Percentiles rank a stretch among this genome's conserved stretches.
phyloP scores from a whole-genome alignment of 1,140 invertebrate species.

The Harlomillsia oculata region DNA sequence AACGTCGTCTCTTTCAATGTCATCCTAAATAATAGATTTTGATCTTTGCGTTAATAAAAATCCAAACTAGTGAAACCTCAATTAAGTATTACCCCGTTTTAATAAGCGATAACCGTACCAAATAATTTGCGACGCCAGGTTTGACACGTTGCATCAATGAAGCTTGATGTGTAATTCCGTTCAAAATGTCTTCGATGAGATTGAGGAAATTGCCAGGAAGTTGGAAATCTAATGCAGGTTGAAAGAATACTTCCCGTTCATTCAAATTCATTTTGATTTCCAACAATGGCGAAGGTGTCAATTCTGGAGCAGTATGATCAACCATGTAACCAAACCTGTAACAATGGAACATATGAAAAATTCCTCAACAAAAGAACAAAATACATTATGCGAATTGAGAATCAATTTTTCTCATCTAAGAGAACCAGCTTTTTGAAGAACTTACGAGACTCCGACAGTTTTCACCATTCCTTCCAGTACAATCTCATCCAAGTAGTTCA shows the following conservation, averaged over 20 bases:
- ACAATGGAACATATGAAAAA: conserved; percentile 25
- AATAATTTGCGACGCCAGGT: conserved; percentile 64
- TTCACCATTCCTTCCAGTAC: conserved; percentile 70
- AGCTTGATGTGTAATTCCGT: conserved; percentile 75
- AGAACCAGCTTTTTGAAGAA: too few species aligned
- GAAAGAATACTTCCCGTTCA: conserved; percentile 55
- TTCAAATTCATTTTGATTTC: conserved; percentile 71
- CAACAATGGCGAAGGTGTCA: conserved; percentile 66
- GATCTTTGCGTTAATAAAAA: too few species aligned
- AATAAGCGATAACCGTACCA: conserved; percentile 53
- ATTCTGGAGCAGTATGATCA: conserved; percentile 77
- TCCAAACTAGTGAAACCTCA: too few species aligned
- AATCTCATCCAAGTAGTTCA: conserved; percentile 75
- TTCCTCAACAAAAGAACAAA: too few species aligned
- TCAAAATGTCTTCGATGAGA: conserved; percentile 61
- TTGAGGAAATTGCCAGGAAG: conserved; percentile 52
- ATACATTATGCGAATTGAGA: too few species aligned
- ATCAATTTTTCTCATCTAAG: too few species aligned
- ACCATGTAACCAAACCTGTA: conserved; percentile 74
- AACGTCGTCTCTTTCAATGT: conserved; percentile 18
- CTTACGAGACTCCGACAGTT: conserved; percentile 56
- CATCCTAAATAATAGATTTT: not conserved
- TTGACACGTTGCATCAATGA: conserved; percentile 58
- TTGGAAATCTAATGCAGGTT: conserved; percentile 28
- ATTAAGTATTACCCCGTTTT: too few species aligned